These are phyloP conservation scores for Amiota minor DNA, from an alignment of 2,888 invertebrate genomes.

Conservation along the genomic window DNA sequence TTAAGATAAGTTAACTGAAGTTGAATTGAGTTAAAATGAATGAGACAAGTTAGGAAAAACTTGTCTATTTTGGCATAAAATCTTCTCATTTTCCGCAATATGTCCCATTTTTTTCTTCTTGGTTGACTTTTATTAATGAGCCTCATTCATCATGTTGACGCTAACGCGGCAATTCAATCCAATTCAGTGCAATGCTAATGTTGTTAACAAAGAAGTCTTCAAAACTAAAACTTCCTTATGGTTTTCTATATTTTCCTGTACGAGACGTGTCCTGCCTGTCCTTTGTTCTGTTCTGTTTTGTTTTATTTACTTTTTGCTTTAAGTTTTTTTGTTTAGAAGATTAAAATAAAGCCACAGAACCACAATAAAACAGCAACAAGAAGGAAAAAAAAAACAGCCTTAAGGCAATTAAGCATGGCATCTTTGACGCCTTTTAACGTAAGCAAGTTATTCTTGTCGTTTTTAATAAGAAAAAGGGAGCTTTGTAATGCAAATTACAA, in stretches of 20 bases:
- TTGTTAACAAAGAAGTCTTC: neutral
- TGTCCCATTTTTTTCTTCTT: neutral
- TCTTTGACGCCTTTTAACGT: too few relatives aligned
- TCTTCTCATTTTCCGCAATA: neutral
- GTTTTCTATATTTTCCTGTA: too few relatives aligned
- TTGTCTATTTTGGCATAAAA: neutral
- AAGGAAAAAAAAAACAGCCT: neutral
- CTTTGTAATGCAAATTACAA: too few relatives aligned
- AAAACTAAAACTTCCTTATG: too few relatives aligned
- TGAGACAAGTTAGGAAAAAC: neutral
- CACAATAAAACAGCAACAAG: neutral
- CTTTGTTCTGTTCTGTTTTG: too few relatives aligned
- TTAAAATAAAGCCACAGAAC: too few relatives aligned
- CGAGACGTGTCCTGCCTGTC: too few relatives aligned
- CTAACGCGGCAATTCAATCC: neutral
- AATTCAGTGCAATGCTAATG: neutral
- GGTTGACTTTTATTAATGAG: slow-evolving; percentile 15
- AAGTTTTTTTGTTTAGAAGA: too few relatives aligned
- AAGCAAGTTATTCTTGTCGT: too few relatives aligned
- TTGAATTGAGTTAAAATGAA: neutral
- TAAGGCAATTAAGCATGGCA: too few relatives aligned
- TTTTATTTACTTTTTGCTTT: too few relatives aligned
- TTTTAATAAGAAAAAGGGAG: too few relatives aligned
- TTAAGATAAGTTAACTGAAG: neutral
- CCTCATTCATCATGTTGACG: slow-evolving; percentile 19